Base-by-base conservation (phyloP, 2,113 vertebrate species). In the Odocoileus hemionus region DNA sequence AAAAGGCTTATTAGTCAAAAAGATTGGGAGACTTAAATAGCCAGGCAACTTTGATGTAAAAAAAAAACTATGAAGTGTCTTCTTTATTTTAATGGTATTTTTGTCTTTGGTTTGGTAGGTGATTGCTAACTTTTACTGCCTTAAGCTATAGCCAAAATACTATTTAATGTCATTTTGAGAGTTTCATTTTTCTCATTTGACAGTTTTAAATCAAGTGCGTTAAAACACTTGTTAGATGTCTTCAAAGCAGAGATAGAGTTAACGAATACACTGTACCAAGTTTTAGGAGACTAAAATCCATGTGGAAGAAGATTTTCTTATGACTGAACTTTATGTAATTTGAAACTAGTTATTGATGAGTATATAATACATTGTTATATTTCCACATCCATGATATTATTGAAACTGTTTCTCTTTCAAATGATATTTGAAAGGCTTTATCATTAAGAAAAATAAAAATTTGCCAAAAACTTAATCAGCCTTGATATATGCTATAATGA, bases 361-460 rank as follows among this genome's bases (percentile, higher is more conserved):
- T 60, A 57, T 16, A 39, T 4, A 92, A 30, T 47, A 61, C 17
- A 79, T 47, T 61, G n/a, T 2, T 91, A 58, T 55, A 64, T 21
- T 70, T 36, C 39, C 17, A 80, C 25, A 57, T 87, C 19, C 10
- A 54, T 30, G 11, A 28, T 67, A n/a, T 25, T 67, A 58, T 52
- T 7, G 79, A 39, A 94, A 21, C 80, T 1, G 7, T 30, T 50
- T 78, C 7, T 30, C 25, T 90, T 58, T 85, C 26, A 54, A 94
- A n/a, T 30, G 19, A 30, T 25, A 78, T 93, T 70, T 84, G 47
- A 39, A 96, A 96, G 17, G 0, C 2, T 86, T 92, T 95, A 57
- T 93, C 47, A 80, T 87, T 97, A 96, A 76, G 60, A 82, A 85
- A 93, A 36, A 55, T 47, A 61, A 87, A 78, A 80, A 47, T 26